A percentile compares a stretch with the other conserved stretches of the same genome.
phyloP scores from a whole-genome alignment of 2,113 vertebrate species.

The pig (Sus scrofa) region T2T-Sscrofa CM000817.6:47248501-47249000 shows the following conservation, averaged over 20 bases:
- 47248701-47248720: background rate
- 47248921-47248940: slow-evolving; percentile 87
- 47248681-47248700: background rate
- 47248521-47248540: too few relatives aligned
- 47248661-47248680: background rate
- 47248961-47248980: slow-evolving; percentile 76
- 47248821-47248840: slow-evolving; percentile 62
- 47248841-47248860: slow-evolving; percentile 82
- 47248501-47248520: too few relatives aligned
- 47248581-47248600: too few relatives aligned
- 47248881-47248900: slow-evolving; percentile 84
- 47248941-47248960: slow-evolving; percentile 81
- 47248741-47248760: background rate
- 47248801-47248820: slow-evolving; percentile 43
- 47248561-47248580: too few relatives aligned
- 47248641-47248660: too few relatives aligned
- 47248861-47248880: slow-evolving; percentile 86
- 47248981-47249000: slow-evolving; percentile 77
- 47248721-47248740: background rate
- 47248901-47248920: slow-evolving; percentile 87
- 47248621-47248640: too few relatives aligned
- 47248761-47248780: background rate
- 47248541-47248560: too few relatives aligned
- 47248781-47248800: slow-evolving; percentile 65
- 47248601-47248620: too few relatives aligned